Conservation (phyloP, 1,140 invertebrate genomes). For the Goniozus legneri region DNA sequence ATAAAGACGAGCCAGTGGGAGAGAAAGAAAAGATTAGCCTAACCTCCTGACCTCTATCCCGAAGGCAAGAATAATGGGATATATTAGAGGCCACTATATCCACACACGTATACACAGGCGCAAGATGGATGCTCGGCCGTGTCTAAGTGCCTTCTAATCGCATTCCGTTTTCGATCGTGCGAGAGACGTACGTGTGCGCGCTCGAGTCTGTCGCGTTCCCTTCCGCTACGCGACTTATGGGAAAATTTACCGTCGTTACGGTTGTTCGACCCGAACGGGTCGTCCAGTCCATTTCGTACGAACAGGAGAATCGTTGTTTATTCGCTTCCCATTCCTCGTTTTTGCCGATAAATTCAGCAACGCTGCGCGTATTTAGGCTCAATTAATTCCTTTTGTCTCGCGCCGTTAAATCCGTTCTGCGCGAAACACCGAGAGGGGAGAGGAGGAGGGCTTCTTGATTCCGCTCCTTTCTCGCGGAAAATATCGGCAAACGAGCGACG, state of each 20-base stretch:
- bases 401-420: neutral
- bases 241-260: neutral
- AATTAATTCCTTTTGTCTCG: neutral
- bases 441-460: too few relatives aligned
- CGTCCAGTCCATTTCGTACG: neutral
- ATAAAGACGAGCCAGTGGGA: neutral
- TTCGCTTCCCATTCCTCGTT: neutral
- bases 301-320: neutral
- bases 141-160: slow-evolving; percentile 23
- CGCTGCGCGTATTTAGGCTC: neutral
- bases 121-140: slow-evolving; percentile 6
- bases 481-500: too few relatives aligned
- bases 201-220: too few relatives aligned
- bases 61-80: slow-evolving; percentile 15
- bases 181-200: too few relatives aligned
- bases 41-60: slow-evolving; percentile 6
- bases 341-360: neutral
- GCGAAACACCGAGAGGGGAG: too few relatives aligned
- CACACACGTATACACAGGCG: slow-evolving; percentile 1
- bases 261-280: too few relatives aligned
- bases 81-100: too few relatives aligned
- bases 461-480: too few relatives aligned
- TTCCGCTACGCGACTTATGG: neutral
- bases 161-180: slow-evolving; percentile 6
- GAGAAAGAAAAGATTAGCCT: slow-evolving; percentile 5